A percentile compares a stretch with the other conserved stretches of the same genome.
phyloP scores from a whole-genome alignment of 2,113 vertebrate genomes.

The Propithecus coquereli region DNA sequence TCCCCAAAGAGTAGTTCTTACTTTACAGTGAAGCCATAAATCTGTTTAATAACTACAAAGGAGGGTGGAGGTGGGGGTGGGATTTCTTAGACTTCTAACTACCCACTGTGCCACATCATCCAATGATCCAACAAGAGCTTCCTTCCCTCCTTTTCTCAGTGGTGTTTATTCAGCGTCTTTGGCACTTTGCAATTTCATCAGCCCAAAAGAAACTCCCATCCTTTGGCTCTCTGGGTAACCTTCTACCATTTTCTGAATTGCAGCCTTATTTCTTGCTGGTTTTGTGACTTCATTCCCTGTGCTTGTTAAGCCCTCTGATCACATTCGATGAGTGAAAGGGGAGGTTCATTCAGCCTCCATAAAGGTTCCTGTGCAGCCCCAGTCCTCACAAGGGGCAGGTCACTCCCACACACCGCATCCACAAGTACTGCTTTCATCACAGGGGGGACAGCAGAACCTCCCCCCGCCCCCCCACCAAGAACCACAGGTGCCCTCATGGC shows the following conservation, averaged over 20 bases:
- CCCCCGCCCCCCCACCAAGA: accelerated
- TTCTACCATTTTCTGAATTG: neutral
- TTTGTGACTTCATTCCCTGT: neutral
- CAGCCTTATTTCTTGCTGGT: neutral
- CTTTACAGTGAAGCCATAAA: neutral
- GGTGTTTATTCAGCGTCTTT: neutral
- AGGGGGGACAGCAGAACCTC: neutral
- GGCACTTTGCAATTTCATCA: neutral
- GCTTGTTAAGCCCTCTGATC: neutral
- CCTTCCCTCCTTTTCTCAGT: neutral
- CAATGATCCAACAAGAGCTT: neutral
- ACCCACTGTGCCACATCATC: neutral
- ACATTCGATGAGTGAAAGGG: neutral
- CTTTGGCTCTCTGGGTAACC: neutral
- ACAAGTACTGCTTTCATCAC: neutral
- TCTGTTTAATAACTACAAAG: neutral
- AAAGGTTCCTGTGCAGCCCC: neutral
- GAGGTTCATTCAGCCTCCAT: neutral
- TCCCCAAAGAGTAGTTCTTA: neutral
- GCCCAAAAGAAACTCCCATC: neutral
- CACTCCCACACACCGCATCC: neutral
- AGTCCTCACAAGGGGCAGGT: neutral
- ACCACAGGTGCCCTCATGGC: accelerated
- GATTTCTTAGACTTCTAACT: neutral
- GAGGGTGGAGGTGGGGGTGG: neutral